A percentile compares a stretch with the other conserved stretches of the same genome.
phyloP scores from a whole-genome alignment of 2,888 invertebrate genomes.

The Agrilus mali region DNA sequence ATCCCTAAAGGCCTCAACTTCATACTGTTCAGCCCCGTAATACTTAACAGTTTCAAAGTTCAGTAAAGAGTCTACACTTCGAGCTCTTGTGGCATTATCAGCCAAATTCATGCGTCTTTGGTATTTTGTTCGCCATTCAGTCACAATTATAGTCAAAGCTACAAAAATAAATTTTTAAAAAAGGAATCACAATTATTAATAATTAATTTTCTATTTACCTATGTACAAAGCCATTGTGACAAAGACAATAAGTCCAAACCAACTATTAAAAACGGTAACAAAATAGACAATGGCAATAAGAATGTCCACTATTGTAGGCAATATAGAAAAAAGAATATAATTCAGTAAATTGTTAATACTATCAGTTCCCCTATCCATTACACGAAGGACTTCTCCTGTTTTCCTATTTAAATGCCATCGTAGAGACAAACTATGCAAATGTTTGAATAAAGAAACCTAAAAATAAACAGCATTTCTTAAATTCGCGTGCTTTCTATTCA shows the following conservation, averaged over 20 bases:
- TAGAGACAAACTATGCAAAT: constrained; percentile 81
- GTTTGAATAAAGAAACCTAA: constrained; percentile 69
- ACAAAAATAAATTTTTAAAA: constrained; percentile 19
- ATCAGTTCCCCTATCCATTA: constrained; percentile 96
- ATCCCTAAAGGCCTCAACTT: constrained; percentile 71
- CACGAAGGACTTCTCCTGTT: constrained; percentile 90
- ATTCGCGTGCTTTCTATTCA: too few relatives aligned
- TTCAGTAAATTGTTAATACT: constrained; percentile 90
- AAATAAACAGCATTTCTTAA: too few relatives aligned
- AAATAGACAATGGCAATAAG: constrained; percentile 85
- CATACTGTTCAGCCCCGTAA: constrained; percentile 88
- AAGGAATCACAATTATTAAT: neutral
- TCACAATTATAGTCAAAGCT: constrained; percentile 80
- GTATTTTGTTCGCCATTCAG: constrained; percentile 96
- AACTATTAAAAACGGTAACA: constrained; percentile 73
- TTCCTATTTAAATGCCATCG: constrained; percentile 92
- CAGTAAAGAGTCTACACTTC: constrained; percentile 88
- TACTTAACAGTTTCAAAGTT: constrained; percentile 99
- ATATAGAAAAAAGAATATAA: constrained; percentile 84
- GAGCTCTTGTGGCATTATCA: constrained; percentile 84
- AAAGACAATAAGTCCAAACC: constrained; percentile 94
- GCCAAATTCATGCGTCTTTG: constrained; percentile 87
- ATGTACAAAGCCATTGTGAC: constrained; percentile 87
- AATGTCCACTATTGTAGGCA: constrained; percentile 88
- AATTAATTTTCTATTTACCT: constrained; percentile 45